These are phyloP conservation scores for Florisuga fusca DNA, from an alignment of 2,797 vertebrate genomes.

Conservation along the genomic window DNA sequence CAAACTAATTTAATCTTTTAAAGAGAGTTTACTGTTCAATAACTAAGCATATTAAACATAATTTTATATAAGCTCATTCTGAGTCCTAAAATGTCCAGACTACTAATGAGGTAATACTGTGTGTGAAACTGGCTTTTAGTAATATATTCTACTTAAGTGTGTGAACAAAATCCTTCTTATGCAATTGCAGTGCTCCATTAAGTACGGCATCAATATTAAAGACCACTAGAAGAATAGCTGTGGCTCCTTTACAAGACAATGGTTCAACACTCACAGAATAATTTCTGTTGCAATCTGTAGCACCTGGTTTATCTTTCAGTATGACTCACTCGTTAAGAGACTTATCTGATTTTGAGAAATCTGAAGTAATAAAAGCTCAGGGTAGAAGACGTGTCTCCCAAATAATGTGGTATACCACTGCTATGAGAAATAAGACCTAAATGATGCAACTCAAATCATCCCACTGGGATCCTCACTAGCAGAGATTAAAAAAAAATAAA, in stretches of 20 bases:
- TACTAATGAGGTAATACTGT: background rate
- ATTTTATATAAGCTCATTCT: background rate
- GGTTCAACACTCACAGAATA: background rate
- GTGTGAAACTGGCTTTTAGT: background rate
- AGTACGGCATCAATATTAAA: background rate
- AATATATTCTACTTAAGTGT: background rate
- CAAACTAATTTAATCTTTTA: background rate
- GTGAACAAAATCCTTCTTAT: background rate
- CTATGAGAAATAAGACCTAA: background rate
- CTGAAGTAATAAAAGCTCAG: background rate
- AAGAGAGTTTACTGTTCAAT: background rate
- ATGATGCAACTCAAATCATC: background rate
- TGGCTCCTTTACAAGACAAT: background rate
- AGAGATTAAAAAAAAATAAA: background rate
- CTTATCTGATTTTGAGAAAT: background rate
- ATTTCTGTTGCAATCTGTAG: background rate
- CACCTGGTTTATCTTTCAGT: background rate
- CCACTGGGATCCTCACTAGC: background rate
- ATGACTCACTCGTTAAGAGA: background rate
- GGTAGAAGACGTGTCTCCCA: background rate
- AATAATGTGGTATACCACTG: background rate
- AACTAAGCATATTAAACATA: background rate
- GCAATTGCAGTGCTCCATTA: conserved; percentile 4
- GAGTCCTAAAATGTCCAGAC: background rate
- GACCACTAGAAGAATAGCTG: background rate